These are phyloP conservation scores for Orthosia incerta DNA, from an alignment of 2,888 invertebrate genomes.

Conservation along the genomic window DNA sequence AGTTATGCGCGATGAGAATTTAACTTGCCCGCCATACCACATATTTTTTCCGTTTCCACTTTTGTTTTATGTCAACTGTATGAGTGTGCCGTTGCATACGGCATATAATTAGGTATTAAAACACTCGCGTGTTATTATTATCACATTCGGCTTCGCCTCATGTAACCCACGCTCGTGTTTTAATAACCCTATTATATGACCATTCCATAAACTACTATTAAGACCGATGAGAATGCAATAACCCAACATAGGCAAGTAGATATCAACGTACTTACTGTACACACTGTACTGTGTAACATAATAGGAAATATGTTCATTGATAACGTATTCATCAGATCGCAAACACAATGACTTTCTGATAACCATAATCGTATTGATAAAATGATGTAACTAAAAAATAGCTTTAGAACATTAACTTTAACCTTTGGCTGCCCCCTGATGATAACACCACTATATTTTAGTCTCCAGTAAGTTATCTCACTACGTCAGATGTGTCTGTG, in stretches of 20 bases:
- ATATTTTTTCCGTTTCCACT: no score
- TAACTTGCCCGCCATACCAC: no score
- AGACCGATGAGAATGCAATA: not conserved
- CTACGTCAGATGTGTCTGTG: slow-evolving; percentile 62
- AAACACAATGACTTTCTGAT: slow-evolving; percentile 16
- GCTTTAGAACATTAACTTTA: slow-evolving; percentile 59
- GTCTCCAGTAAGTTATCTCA: slow-evolving; percentile 66
- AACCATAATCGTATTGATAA: slow-evolving; percentile 15
- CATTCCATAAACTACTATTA: no score
- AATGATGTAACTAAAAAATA: slow-evolving; percentile 61
- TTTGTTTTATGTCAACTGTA: no score
- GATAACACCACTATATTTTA: slow-evolving; percentile 71
- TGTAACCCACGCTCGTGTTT: no score
- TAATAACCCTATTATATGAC: no score
- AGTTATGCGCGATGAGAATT: no score
- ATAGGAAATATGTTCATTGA: slow-evolving; percentile 1
- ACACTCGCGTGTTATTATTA: no score
- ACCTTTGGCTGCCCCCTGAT: slow-evolving; percentile 73
- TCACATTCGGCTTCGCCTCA: no score
- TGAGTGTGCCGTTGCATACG: no score
- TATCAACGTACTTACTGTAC: not conserved
- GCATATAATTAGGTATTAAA: no score
- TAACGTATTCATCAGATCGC: slow-evolving; percentile 4
- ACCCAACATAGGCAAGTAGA: not conserved
- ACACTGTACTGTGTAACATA: no score